Conservation (phyloP, 2,888 invertebrate genomes). For the Helobdella robusta region DNA sequence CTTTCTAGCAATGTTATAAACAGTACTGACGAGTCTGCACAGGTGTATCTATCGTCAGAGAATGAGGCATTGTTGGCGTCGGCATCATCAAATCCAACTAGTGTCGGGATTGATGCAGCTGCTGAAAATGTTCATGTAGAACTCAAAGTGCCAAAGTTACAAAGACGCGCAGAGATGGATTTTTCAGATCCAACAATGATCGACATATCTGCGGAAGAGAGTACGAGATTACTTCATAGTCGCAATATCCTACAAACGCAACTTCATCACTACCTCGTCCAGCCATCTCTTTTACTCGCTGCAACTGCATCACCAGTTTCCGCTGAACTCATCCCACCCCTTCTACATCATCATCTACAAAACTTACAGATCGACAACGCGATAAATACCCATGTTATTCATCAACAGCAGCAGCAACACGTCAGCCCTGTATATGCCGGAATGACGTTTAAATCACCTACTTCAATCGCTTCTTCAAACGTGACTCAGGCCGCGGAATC, state of each 20-base stretch:
- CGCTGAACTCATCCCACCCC: neutral
- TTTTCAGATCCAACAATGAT: neutral
- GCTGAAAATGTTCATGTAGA: conserved; percentile 27
- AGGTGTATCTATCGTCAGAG: conserved; percentile 13
- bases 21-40: neutral
- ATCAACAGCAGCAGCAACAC: conserved; percentile 9
- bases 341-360: conserved; percentile 29
- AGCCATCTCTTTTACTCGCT: conserved; percentile 62
- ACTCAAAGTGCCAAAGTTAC: conserved; percentile 26
- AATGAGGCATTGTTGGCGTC: conserved; percentile 41
- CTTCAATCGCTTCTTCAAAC: neutral
- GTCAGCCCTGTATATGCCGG: neutral
- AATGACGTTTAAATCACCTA: neutral
- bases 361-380: conserved; percentile 28
- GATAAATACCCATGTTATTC: neutral
- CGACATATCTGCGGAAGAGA: conserved; percentile 3
- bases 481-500: conserved; percentile 5
- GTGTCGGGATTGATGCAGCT: neutral
- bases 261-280: conserved; percentile 72
- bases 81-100: conserved; percentile 37
- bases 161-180: neutral
- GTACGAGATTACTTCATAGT: conserved; percentile 54
- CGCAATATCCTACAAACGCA: conserved; percentile 72
- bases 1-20: neutral
- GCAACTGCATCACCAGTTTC: conserved; percentile 10